These are phyloP conservation scores for Boulengeromyrus knoepffleri DNA, from an alignment of 2,113 vertebrate genomes.

Conservation along the genomic window DNA sequence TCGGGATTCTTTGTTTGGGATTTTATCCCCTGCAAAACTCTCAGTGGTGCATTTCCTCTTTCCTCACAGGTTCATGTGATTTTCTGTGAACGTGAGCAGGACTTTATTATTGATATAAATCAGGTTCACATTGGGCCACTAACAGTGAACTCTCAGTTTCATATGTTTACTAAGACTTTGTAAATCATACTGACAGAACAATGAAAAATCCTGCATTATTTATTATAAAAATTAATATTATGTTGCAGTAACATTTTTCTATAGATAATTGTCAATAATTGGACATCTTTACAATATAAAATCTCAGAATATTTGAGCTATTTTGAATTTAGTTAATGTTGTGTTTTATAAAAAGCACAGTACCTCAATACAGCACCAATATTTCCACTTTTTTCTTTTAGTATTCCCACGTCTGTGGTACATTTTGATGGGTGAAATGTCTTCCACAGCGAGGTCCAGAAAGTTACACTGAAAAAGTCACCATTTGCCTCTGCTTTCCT, in stretches of 20 bases:
- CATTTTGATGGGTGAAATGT: not conserved
- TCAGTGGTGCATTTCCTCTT: not conserved
- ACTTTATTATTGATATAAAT: not conserved
- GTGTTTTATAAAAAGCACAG: not conserved
- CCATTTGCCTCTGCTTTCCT: constrained; percentile 32
- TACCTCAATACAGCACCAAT: not conserved
- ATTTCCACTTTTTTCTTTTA: not conserved
- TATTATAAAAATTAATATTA: not conserved
- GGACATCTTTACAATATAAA: not conserved
- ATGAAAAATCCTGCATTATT: not conserved
- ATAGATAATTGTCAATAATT: not conserved
- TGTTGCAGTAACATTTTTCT: not conserved
- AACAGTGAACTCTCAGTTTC: not conserved
- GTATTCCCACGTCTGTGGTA: not conserved
- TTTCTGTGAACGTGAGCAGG: not conserved
- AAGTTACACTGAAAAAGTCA: constrained; percentile 17
- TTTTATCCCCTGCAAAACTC: not conserved
- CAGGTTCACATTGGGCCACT: not conserved
- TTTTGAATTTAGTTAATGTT: not conserved
- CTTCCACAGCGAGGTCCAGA: not conserved
- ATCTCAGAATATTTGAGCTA: not conserved
- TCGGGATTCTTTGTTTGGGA: not conserved
- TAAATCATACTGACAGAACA: not conserved
- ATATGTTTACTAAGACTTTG: not conserved
- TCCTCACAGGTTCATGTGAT: not conserved